Conservation (phyloP, 2,888 invertebrate genomes). For the Terebella lapidaria region DNA sequence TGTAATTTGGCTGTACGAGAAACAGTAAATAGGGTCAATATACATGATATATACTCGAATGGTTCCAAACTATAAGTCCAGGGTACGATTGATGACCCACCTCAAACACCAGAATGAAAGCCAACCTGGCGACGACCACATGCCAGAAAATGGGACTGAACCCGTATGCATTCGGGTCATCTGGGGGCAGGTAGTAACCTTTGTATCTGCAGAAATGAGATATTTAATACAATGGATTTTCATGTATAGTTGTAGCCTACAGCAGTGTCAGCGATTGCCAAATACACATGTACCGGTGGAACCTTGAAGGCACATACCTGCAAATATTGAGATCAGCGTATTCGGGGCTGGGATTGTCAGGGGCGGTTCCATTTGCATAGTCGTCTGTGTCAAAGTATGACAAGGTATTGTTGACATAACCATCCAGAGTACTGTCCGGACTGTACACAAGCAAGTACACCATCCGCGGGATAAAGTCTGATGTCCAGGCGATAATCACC, state of each 20-base stretch:
- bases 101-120: background rate
- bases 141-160: background rate
- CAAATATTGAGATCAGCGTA: background rate
- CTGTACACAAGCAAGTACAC: background rate
- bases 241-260: too few species aligned
- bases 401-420: background rate
- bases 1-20: background rate
- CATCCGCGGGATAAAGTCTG: constrained; percentile 2
- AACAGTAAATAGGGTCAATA: background rate
- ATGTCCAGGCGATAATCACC: constrained; percentile 1
- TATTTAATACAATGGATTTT: too few species aligned
- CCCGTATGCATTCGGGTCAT: background rate
- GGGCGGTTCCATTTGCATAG: background rate
- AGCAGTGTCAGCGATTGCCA: too few species aligned
- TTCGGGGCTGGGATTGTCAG: background rate
- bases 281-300: too few species aligned
- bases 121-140: background rate
- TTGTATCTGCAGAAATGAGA: background rate
- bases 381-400: background rate
- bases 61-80: background rate
- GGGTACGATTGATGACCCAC: background rate
- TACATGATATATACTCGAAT: background rate
- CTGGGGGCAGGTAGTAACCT: background rate
- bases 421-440: background rate
- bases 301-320: too few species aligned